Base-by-base conservation (phyloP, 2,888 invertebrate genomes). In the Furcula furcula region DNA sequence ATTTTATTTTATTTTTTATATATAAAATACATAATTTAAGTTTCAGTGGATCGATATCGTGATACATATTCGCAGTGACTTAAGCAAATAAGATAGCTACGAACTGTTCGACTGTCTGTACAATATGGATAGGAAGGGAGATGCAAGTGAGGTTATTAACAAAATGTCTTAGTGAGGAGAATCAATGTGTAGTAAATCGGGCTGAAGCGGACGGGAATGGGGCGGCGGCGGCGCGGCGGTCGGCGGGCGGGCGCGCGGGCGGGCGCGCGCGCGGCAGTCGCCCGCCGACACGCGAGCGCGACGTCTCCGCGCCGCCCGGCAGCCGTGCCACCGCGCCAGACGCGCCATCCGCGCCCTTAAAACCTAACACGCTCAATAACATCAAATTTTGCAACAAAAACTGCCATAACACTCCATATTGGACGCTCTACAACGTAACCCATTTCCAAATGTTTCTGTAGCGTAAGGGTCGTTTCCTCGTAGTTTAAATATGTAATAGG, bases 241-340 rank as follows among this genome's bases (percentile, higher is more conserved):
- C 64, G 68, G 68, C 73, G 76, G 74, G 73, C 69, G 60, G 46
- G 38, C 52, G 46, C 53, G 55, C 53, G 49, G 53, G 62, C 48
- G 75, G 76, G 73, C 67, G 75, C 72, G 61, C 58, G 75, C 75
- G 74, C 83, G 83, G 81, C 86, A 84, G 85, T 85, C 75, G 82
- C 83, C 69, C 81, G 82, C 78, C 67, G 71, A 71, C 84, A 78
- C 85, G 84, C 79, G 84, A 84, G 83, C 81, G 76, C 63, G 82
- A 76, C 76, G 74, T 70, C 59, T 66, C 81, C 80, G 81, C 74
- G 66, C 3, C 25, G 66, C 61, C 54, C 56, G 57, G 50, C n/a
- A n/a, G n/a, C n/a, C n/a, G n/a, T n/a, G n/a, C n/a, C n/a, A 47
- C 53, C 55, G 55, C 49, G 62, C 63, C 65, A 57, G 42, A 40